A percentile compares a stretch with the other conserved stretches of the same genome.
These are phyloP conservation scores for Dipodomys merriami DNA, from an alignment of 2,113 vertebrate genomes.

Conservation along the genomic window DNA sequence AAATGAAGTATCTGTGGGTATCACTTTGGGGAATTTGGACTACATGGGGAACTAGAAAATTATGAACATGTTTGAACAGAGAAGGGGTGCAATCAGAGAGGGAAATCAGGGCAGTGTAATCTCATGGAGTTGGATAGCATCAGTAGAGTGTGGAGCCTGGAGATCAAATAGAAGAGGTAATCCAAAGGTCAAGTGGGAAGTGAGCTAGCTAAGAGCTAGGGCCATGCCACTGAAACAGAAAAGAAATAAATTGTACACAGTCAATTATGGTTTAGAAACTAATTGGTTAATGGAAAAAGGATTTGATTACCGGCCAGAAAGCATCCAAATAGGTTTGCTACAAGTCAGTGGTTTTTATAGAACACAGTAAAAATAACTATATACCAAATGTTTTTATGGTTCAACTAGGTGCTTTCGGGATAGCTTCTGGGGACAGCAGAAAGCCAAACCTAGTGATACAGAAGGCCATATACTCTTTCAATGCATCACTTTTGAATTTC, in stretches of 20 bases:
- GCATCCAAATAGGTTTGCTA: background rate
- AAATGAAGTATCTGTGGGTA: background rate
- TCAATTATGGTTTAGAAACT: background rate
- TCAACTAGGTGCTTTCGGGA: background rate
- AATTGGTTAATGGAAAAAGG: background rate
- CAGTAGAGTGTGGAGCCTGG: background rate
- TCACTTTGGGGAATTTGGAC: background rate
- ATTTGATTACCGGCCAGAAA: background rate
- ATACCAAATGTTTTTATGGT: background rate
- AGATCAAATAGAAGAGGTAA: background rate
- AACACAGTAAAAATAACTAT: background rate
- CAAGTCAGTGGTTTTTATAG: background rate
- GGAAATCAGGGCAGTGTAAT: background rate
- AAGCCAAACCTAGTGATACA: background rate
- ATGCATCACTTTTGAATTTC: background rate
- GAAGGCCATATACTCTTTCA: background rate
- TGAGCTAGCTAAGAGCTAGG: background rate
- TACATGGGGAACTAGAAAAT: background rate
- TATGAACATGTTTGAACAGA: background rate
- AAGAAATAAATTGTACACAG: background rate
- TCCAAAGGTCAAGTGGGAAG: background rate
- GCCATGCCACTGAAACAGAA: background rate
- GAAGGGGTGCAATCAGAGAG: background rate
- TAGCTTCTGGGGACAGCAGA: background rate
- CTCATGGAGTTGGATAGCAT: background rate